A percentile compares a stretch with the other conserved stretches of the same genome.
These are phyloP conservation scores for Chrosomus eos DNA, from an alignment of 2,797 vertebrate genomes.

Conservation along the genomic window DNA sequence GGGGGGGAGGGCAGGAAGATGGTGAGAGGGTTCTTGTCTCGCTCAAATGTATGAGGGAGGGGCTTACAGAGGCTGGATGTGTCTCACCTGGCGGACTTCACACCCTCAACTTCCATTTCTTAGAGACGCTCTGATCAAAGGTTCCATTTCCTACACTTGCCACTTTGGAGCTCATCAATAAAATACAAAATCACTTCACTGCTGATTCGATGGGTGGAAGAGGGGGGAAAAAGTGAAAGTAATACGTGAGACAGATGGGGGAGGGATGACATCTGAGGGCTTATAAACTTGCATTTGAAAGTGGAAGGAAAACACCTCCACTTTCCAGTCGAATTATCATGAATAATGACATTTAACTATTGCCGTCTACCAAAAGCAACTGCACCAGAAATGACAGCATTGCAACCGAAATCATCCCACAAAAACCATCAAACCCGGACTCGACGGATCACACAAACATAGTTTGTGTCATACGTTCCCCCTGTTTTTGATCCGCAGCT, in stretches of 20 bases:
- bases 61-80: conserved; percentile 5
- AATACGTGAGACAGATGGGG: not conserved
- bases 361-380: conserved; percentile 48
- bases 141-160: conserved; percentile 82
- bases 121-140: conserved; percentile 81
- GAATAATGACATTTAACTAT: conserved; percentile 62
- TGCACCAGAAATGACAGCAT: conserved; percentile 22
- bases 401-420: conserved; percentile 27
- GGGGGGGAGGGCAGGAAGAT: conserved; percentile 73
- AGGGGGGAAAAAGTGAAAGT: not conserved
- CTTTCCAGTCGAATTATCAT: conserved; percentile 29
- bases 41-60: not conserved
- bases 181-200: conserved; percentile 84
- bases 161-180: conserved; percentile 84
- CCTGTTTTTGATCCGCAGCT: conserved; percentile 47
- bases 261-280: conserved; percentile 63
- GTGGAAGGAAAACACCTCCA: conserved; percentile 57
- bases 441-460: not conserved
- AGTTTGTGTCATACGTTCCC: conserved; percentile 51
- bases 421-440: not conserved
- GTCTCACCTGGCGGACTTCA: conserved; percentile 75
- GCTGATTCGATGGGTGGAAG: conserved; percentile 68
- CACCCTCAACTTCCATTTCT: conserved; percentile 78
- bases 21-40: not conserved
- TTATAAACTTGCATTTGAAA: conserved; percentile 73